Conservation (phyloP, 1,140 invertebrate genomes). For the Drosophila kepulauana region DNA sequence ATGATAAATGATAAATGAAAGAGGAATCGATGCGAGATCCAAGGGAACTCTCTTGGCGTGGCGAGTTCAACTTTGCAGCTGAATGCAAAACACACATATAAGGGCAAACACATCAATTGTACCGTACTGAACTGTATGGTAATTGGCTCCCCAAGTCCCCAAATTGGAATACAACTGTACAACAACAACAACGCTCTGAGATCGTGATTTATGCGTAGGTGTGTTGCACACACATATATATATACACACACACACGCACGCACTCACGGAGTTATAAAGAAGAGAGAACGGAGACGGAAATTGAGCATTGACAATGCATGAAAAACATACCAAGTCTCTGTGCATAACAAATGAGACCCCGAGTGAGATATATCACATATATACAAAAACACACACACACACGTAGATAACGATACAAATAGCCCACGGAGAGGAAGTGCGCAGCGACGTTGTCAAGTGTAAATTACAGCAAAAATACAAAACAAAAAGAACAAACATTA, state of each 20-base stretch:
- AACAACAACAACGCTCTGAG: slow-evolving; percentile 35
- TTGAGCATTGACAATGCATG: slow-evolving; percentile 65
- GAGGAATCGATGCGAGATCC: background rate
- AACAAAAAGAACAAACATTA: slow-evolving; percentile 24
- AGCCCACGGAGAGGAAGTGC: slow-evolving; percentile 34
- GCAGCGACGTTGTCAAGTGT: slow-evolving; percentile 50
- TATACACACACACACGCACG: too few species aligned
- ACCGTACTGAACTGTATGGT: slow-evolving; percentile 54
- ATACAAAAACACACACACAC: background rate
- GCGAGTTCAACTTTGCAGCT: slow-evolving; percentile 6
- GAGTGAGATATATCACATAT: slow-evolving; percentile 24
- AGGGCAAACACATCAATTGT: slow-evolving; percentile 42
- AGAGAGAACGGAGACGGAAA: slow-evolving; percentile 48
- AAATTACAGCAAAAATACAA: slow-evolving; percentile 28
- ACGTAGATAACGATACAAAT: slow-evolving; percentile 10
- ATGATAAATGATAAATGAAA: slow-evolving; percentile 29
- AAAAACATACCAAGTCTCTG: slow-evolving; percentile 46
- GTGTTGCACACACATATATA: background rate
- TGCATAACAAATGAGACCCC: slow-evolving; percentile 57
- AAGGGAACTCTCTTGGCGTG: slow-evolving; percentile 9
- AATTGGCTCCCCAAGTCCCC: slow-evolving; percentile 57
- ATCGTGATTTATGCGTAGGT: slow-evolving; percentile 67
- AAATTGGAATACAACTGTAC: slow-evolving; percentile 62
- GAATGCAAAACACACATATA: slow-evolving; percentile 44
- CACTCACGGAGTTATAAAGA: slow-evolving; percentile 7